These are phyloP conservation scores for Apamea crenata DNA, from an alignment of 2,888 invertebrate genomes.

Conservation along the genomic window DNA sequence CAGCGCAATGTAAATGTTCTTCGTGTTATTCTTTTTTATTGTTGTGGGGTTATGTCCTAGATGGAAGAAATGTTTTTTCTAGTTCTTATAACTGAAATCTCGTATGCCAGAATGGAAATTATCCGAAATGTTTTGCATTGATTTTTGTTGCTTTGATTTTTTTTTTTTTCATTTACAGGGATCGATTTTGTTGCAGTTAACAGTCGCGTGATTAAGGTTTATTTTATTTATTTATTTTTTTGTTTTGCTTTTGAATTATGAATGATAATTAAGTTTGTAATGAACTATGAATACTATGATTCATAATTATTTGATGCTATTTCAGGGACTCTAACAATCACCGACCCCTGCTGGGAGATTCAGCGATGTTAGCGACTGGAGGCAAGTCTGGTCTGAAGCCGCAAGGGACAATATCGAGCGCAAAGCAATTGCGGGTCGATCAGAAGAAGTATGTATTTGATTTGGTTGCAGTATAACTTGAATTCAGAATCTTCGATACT, in stretches of 20 bases:
- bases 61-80: background rate
- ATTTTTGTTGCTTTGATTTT: slow-evolving; percentile 48
- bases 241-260: slow-evolving; percentile 27
- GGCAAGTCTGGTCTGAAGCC: slow-evolving; percentile 94
- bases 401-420: slow-evolving; percentile 96
- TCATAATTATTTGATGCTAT: slow-evolving; percentile 16
- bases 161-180: slow-evolving; percentile 55
- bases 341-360: slow-evolving; percentile 96
- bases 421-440: slow-evolving; percentile 96
- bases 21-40: slow-evolving; percentile 19
- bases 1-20: slow-evolving; percentile 12
- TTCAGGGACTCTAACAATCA: slow-evolving; percentile 98
- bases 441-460: slow-evolving; percentile 93
- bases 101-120: background rate
- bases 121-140: slow-evolving; percentile 64
- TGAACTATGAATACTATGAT: background rate
- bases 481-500: slow-evolving; percentile 41
- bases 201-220: slow-evolving; percentile 60
- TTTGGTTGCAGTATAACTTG: slow-evolving; percentile 31
- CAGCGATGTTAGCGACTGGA: slow-evolving; percentile 97
- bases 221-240: slow-evolving; percentile 49
- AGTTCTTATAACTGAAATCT: background rate
- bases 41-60: background rate
- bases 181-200: slow-evolving; percentile 51
- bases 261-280: background rate